Evolutionary conservation across 2,113 vertebrate genomes (phyloP).

Genomic region (Hydrolagus affinis): DNA sequence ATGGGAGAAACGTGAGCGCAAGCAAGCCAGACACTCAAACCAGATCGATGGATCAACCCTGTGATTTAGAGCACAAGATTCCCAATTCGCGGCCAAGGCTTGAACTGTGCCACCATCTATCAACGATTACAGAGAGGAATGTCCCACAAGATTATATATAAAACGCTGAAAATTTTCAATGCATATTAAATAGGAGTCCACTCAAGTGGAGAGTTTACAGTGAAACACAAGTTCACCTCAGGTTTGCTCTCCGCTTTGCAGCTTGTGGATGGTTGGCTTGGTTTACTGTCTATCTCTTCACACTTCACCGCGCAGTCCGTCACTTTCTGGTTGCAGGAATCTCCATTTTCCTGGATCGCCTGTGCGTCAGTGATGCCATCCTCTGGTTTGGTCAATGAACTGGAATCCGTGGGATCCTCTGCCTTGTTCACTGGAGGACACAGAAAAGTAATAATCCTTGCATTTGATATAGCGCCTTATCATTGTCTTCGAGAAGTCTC

Average conservation of each 20-base stretch:
- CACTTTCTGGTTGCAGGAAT: not conserved
- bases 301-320: not conserved
- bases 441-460: not conserved
- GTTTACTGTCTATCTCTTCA: constrained; percentile 41
- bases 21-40: no score
- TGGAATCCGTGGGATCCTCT: not conserved
- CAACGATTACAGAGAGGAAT: not conserved
- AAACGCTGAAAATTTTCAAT: not conserved
- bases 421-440: not conserved
- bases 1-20: no score
- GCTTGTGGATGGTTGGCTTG: constrained; percentile 57
- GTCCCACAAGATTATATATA: not conserved
- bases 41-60: no score
- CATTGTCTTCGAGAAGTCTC: no score
- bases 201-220: constrained; percentile 7
- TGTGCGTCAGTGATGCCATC: not conserved
- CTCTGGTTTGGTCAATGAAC: not conserved
- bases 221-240: constrained; percentile 45
- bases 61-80: no score
- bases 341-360: not conserved
- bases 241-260: constrained; percentile 43
- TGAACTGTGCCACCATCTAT: not conserved
- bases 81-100: not conserved
- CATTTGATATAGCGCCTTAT: no score
- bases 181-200: not conserved